Conservation (phyloP, 2,888 invertebrate species). For the Meganola albula region DNA sequence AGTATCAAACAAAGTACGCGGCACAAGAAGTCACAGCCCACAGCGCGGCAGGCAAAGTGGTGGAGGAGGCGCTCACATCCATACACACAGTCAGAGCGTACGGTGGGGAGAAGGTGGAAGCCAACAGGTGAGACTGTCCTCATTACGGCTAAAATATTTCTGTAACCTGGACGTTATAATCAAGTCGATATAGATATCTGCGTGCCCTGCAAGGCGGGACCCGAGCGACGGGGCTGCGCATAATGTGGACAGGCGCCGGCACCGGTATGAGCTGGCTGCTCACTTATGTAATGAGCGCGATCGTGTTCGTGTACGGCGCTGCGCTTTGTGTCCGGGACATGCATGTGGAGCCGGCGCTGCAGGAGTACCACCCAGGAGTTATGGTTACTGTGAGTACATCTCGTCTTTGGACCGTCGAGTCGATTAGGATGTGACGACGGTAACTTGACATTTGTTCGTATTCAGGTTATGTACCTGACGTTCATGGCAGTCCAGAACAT, state of each 20-base stretch:
- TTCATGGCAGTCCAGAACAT: conserved; percentile 87
- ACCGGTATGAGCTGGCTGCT: conserved; percentile 85
- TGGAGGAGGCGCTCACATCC: conserved; percentile 85
- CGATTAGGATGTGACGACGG: too few species aligned
- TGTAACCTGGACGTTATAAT: too few species aligned
- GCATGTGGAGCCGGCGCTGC: conserved; percentile 69
- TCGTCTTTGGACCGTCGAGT: too few species aligned
- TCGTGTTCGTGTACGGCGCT: conserved; percentile 88
- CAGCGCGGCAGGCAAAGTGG: conserved; percentile 83
- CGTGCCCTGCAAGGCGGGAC: conserved; percentile 74
- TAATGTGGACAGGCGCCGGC: conserved; percentile 81
- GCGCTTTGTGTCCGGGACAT: conserved; percentile 81
- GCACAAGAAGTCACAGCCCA: conserved; percentile 81
- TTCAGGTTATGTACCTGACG: conserved; percentile 85
- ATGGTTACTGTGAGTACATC: conserved; percentile 81
- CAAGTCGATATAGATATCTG: too few species aligned
- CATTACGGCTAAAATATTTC: too few species aligned
- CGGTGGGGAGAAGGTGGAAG: conserved; percentile 83
- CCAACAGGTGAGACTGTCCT: conserved; percentile 43
- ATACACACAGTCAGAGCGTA: conserved; percentile 59
- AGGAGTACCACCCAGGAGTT: conserved; percentile 81
- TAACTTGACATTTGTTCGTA: too few species aligned
- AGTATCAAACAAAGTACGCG: conserved; percentile 80
- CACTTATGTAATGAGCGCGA: conserved; percentile 83
- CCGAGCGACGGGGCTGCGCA: conserved; percentile 76